A percentile compares a stretch with the other conserved stretches of the same genome.
These are phyloP conservation scores for Psilopsiagon aymara DNA, from an alignment of 2,113 vertebrate genomes.

Conservation along the genomic window DNA sequence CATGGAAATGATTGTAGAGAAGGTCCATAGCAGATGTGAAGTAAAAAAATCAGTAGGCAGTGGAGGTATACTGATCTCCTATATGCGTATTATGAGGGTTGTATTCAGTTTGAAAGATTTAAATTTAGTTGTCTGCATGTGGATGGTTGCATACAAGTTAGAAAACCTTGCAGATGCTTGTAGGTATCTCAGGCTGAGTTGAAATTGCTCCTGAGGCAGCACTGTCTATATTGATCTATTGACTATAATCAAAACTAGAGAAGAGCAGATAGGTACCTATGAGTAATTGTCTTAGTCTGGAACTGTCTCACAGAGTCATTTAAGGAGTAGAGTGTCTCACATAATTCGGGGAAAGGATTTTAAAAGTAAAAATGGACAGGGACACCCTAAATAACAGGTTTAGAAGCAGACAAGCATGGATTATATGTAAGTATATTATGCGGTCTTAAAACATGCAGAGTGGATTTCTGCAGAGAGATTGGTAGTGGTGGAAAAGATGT, in stretches of 20 bases:
- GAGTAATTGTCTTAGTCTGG: background rate
- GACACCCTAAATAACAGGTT: background rate
- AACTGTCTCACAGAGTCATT: rapidly evolving
- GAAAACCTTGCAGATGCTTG: background rate
- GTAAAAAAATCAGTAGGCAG: background rate
- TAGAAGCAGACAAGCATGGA: background rate
- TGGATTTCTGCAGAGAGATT: background rate
- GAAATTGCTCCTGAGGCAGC: background rate
- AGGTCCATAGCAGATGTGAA: background rate
- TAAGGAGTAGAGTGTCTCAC: background rate
- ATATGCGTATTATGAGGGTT: background rate
- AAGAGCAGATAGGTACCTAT: background rate
- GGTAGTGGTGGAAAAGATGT: background rate
- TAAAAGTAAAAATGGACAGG: background rate
- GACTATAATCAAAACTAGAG: background rate
- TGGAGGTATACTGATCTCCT: background rate
- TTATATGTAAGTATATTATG: background rate
- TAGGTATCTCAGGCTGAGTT: background rate
- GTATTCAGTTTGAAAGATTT: background rate
- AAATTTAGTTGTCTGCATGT: background rate
- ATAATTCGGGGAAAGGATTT: background rate
- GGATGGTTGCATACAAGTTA: background rate
- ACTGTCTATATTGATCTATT: background rate
- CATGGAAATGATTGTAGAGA: background rate
- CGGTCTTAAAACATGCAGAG: background rate